Conservation (phyloP, 2,113 vertebrate genomes). For the Pan paniscus region DNA sequence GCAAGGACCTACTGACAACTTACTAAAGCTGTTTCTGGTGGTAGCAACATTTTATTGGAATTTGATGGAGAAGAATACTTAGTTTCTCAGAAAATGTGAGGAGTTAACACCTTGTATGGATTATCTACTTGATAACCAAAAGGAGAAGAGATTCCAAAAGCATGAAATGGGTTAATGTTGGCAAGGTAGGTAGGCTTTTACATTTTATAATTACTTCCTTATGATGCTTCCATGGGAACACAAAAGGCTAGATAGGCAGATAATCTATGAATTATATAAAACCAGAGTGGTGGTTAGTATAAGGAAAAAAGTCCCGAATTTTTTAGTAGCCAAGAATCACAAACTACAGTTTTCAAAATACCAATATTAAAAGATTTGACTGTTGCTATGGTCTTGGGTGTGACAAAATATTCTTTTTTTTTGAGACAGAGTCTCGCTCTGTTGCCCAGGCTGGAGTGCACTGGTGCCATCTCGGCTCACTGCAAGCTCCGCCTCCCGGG, state of each 20-base stretch:
- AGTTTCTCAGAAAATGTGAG: not conserved
- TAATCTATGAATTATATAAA: slow-evolving; percentile 72
- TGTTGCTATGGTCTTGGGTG: slow-evolving; percentile 56
- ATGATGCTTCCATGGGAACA: not conserved
- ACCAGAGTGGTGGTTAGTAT: slow-evolving; percentile 70
- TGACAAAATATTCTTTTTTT: slow-evolving; percentile 28
- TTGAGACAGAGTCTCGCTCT: too few relatives aligned
- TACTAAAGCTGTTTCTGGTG: not conserved
- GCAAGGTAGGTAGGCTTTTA: not conserved
- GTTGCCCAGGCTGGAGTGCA: too few relatives aligned
- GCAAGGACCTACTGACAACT: not conserved
- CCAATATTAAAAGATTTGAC: slow-evolving; percentile 76
- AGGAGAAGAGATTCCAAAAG: not conserved
- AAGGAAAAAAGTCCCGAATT: slow-evolving; percentile 72
- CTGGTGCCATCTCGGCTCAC: too few relatives aligned
- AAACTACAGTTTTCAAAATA: slow-evolving; percentile 59
- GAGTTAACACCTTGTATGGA: not conserved
- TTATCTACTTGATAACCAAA: not conserved
- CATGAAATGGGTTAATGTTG: not conserved
- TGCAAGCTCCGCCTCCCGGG: too few relatives aligned
- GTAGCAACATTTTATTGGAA: not conserved
- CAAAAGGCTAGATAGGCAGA: not conserved
- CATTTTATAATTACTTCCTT: slow-evolving; percentile 20
- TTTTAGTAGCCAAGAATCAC: slow-evolving; percentile 73
- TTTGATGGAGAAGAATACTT: not conserved